phyloP scores from a whole-genome alignment of 1,140 invertebrate species.

The Agrypnia vestita region DNA sequence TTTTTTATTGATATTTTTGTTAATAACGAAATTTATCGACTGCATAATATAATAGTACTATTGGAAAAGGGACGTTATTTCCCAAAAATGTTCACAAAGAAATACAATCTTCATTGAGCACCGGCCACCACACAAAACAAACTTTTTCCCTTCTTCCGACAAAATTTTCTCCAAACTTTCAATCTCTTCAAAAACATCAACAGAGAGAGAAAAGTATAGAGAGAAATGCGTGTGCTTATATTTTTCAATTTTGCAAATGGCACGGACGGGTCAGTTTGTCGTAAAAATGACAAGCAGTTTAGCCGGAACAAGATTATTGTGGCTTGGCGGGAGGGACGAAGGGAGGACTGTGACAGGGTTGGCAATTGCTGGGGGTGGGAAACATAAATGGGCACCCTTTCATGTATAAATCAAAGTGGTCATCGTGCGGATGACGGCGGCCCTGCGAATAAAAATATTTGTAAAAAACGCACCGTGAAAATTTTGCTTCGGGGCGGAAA shows the following conservation, averaged over 20 bases:
- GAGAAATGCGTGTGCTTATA: slow-evolving; percentile 19
- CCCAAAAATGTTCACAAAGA: too few relatives aligned
- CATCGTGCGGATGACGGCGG: slow-evolving; percentile 20
- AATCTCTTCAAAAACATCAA: too few relatives aligned
- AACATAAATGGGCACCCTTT: slow-evolving; percentile 21
- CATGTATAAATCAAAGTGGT: slow-evolving; percentile 22
- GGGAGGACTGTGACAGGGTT: slow-evolving; percentile 15
- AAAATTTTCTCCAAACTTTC: too few relatives aligned
- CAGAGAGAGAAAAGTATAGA: neutral
- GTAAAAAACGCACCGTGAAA: neutral
- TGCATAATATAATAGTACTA: too few relatives aligned
- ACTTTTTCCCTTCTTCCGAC: too few relatives aligned
- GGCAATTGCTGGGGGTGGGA: slow-evolving; percentile 22
- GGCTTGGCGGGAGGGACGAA: neutral
- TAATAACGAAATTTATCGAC: too few relatives aligned
- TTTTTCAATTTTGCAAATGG: slow-evolving; percentile 29
- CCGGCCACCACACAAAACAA: too few relatives aligned
- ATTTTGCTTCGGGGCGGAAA: too few relatives aligned
- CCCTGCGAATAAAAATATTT: neutral
- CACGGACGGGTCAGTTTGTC: slow-evolving; percentile 7
- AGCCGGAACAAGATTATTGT: slow-evolving; percentile 1
- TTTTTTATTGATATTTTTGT: too few relatives aligned
- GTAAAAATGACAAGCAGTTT: slow-evolving; percentile 17
- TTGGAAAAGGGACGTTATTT: too few relatives aligned
- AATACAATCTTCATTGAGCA: too few relatives aligned